Conservation (phyloP, 1,140 invertebrate species). For the Drosophila ogumai region DNA sequence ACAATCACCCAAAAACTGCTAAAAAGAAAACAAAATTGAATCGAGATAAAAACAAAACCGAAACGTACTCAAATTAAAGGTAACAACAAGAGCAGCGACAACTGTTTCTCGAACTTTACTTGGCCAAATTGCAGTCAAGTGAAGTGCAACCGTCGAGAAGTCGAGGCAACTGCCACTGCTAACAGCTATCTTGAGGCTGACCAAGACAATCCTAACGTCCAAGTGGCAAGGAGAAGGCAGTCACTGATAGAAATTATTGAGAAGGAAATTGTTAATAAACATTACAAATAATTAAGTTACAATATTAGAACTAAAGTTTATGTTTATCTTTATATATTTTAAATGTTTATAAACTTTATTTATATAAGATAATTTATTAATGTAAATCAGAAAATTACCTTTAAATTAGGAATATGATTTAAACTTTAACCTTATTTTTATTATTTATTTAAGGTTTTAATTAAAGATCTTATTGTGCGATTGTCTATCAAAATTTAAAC, state of each 20-base stretch:
- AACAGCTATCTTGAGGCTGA: slow-evolving; percentile 27
- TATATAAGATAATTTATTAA: no score
- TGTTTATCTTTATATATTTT: background rate
- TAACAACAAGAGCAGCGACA: slow-evolving; percentile 60
- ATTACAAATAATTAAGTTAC: no score
- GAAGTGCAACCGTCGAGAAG: slow-evolving; percentile 44
- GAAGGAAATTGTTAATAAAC: background rate
- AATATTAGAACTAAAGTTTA: no score
- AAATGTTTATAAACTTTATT: background rate
- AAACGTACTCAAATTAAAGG: slow-evolving; percentile 62
- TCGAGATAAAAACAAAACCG: slow-evolving; percentile 24
- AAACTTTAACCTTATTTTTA: no score
- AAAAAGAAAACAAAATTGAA: slow-evolving; percentile 7
- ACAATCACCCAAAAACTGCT: slow-evolving; percentile 56
- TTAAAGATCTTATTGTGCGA: background rate
- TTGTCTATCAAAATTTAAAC: background rate
- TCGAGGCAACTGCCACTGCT: slow-evolving; percentile 51
- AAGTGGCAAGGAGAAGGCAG: background rate
- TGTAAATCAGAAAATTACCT: no score
- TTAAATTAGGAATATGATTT: no score
- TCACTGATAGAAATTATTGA: background rate
- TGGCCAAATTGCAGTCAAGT: slow-evolving; percentile 61
- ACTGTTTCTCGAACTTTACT: slow-evolving; percentile 28
- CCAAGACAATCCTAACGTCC: slow-evolving; percentile 6
- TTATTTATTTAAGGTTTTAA: no score